Conservation (phyloP, 92 coral and sea anemone genomes). For the Diadumene lineata region DNA sequence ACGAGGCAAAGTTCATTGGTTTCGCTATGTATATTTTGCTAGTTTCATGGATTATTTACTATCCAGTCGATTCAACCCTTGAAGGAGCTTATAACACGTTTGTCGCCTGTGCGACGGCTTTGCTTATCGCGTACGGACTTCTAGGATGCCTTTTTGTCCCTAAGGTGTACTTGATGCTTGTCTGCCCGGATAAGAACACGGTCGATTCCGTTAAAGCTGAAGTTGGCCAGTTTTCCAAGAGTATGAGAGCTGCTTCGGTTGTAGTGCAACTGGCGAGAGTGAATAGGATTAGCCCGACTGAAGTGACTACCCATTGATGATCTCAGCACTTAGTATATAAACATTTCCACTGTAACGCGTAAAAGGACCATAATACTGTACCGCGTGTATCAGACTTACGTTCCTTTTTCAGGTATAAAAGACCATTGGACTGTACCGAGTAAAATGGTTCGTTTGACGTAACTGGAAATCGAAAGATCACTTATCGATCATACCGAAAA, state of each 20-base stretch:
- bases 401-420: neutral
- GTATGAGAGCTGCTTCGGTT: slow-evolving; percentile 12
- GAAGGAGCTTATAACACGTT: slow-evolving; percentile 55
- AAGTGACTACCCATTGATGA: neutral
- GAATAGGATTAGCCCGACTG: slow-evolving; percentile 23
- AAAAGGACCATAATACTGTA: neutral
- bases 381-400: neutral
- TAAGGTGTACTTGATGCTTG: slow-evolving; percentile 55
- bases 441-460: too few relatives aligned
- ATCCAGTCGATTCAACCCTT: slow-evolving; percentile 62
- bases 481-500: too few relatives aligned
- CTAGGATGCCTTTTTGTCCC: slow-evolving; percentile 75
- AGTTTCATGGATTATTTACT: slow-evolving; percentile 65
- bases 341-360: too few relatives aligned
- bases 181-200: slow-evolving; percentile 74
- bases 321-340: too few relatives aligned
- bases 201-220: slow-evolving; percentile 45
- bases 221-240: slow-evolving; percentile 40
- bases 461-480: too few relatives aligned
- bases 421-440: too few relatives aligned
- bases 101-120: slow-evolving; percentile 58
- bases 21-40: slow-evolving; percentile 73
- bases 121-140: slow-evolving; percentile 69
- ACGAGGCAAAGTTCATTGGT: slow-evolving; percentile 75
- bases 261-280: neutral